Base-by-base conservation (phyloP, 2,113 vertebrate genomes). In the Sebastes fasciatus region DNA sequence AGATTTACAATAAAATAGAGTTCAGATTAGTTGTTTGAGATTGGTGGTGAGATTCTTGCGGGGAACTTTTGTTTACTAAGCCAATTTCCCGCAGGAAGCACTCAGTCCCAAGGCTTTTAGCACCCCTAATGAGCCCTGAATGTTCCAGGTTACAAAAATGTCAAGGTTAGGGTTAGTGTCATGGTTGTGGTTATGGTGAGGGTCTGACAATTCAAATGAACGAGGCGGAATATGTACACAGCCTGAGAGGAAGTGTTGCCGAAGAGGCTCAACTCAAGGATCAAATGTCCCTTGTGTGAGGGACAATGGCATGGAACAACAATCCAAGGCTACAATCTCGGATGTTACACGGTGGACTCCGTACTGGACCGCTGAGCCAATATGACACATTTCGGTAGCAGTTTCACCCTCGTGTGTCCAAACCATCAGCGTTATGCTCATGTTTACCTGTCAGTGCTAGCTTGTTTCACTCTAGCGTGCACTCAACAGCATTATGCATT, bases 241-340 rank as follows among this genome's bases (percentile, higher is more conserved):
- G 46, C 64, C 60, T 54, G 46, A 46, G 79, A 75, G 73, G 67
- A 77, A 67, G 48, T 61, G 73, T 45, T 77, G 77, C 68, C 51
- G 42, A 43, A 68, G 75, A 79, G 79, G 67, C 66, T 85, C 21
- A 48, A 60, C 52, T 87, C 62, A 48, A 77, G 80, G 78, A 74
- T 88, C 86, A 81, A 45, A 84, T 86, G 72, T 89, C 84, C 23
- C 11, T 45, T 42, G 57, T 83, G 60, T 58, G 45, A 74, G 17
- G n/a, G 11, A 74, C 40, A 54, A 75, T 17, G 55, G 66, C 61
- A 40, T 21, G 46, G 45, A 70, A 23, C 40, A 63, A 65, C 69
- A 67, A 40, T 43, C 63, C 40, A 60, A 17, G 63, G 54, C 63
- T 70, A 40, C 48, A 42, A 4, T 77, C 61, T 67, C 0, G 2